Percentiles rank a stretch among this genome's conserved stretches.
Conservation (phyloP, 1,140 invertebrate genomes). For the Leptonema lineaticorne region DNA sequence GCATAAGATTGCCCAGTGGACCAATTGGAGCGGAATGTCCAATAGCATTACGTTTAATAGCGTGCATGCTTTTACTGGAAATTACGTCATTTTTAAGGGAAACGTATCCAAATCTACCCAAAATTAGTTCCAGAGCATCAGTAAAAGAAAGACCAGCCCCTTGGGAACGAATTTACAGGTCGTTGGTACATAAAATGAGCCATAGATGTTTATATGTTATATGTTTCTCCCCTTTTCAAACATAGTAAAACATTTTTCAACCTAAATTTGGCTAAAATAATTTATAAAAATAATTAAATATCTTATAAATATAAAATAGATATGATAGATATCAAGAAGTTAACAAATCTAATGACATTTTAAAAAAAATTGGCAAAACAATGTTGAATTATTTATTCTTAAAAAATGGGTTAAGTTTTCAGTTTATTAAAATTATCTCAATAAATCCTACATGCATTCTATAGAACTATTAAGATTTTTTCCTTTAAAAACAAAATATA, state of each 20-base stretch:
- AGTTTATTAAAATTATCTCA: too few species aligned
- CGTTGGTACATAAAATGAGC: conserved; percentile 42
- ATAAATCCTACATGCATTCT: too few species aligned
- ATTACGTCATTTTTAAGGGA: conserved; percentile 97
- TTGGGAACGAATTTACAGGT: conserved; percentile 76
- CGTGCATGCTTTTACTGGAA: conserved; percentile 91
- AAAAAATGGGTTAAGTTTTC: too few species aligned
- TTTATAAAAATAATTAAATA: background rate
- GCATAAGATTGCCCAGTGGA: conserved; percentile 80
- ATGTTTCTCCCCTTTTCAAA: conserved; percentile 33
- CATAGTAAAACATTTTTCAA: conserved; percentile 23
- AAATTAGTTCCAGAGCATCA: conserved; percentile 63
- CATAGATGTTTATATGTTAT: conserved; percentile 42
- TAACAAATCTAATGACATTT: too few species aligned
- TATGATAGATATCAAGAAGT: background rate
- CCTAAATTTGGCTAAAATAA: conserved; percentile 6
- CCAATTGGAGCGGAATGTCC: conserved; percentile 73
- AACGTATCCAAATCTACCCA: conserved; percentile 84
- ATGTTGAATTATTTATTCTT: too few species aligned
- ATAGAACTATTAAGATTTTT: background rate
- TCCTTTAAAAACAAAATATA: background rate
- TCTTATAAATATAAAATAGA: background rate
- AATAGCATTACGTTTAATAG: conserved; percentile 86
- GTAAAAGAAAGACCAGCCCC: conserved; percentile 71
- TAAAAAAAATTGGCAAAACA: too few species aligned